phyloP scores from a whole-genome alignment of 2,797 vertebrate species.

The Echiichthys vipera region DNA sequence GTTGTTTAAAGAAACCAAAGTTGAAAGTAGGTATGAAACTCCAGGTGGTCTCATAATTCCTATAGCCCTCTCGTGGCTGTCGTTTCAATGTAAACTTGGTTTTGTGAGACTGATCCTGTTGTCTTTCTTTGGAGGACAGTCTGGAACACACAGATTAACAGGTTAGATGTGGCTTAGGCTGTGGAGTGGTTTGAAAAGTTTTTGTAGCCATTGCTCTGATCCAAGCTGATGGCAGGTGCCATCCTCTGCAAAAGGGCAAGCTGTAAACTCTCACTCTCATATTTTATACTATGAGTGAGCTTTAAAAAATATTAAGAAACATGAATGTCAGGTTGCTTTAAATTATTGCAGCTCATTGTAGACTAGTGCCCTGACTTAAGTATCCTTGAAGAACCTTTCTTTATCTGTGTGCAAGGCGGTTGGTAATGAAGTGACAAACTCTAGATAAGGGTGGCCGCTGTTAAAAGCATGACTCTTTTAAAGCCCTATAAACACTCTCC shows the following conservation, averaged over 20 bases:
- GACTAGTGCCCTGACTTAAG: slow-evolving; percentile 1
- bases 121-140: neutral
- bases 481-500: slow-evolving; percentile 44
- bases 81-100: neutral
- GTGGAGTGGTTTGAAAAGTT: neutral
- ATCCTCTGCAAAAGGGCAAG: neutral
- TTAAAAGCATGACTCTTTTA: slow-evolving; percentile 37
- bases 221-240: neutral
- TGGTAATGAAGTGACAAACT: slow-evolving; percentile 42
- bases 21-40: neutral
- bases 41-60: too few relatives aligned
- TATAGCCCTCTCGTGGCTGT: neutral
- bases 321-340: slow-evolving; percentile 4
- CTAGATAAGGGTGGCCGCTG: slow-evolving; percentile 14
- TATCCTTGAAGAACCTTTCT: slow-evolving; percentile 17
- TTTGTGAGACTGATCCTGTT: too few relatives aligned
- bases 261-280: neutral
- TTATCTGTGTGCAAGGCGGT: neutral
- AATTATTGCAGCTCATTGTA: slow-evolving; percentile 11
- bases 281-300: neutral
- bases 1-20: neutral
- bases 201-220: slow-evolving; percentile 2
- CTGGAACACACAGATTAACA: neutral
- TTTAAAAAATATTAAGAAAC: slow-evolving; percentile 7
- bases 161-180: too few relatives aligned